phyloP scores from a whole-genome alignment of 2,888 invertebrate genomes.

The Hirtodrosophila confusa region DNA sequence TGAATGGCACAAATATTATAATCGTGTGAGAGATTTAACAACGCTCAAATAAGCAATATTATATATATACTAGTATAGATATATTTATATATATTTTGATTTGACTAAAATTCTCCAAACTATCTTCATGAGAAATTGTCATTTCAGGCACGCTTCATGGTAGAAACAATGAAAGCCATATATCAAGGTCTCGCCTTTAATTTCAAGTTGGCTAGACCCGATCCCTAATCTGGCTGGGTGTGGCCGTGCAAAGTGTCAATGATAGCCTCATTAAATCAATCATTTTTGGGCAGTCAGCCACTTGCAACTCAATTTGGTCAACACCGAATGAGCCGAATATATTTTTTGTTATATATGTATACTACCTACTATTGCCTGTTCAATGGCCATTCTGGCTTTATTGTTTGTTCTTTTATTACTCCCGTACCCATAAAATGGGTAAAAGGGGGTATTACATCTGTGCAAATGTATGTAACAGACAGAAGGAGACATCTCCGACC shows the following conservation, averaged over 20 bases:
- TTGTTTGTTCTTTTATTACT: constrained; percentile 40
- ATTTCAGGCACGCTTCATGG: constrained; percentile 12
- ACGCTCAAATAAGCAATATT: too few relatives aligned
- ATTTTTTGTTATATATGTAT: constrained; percentile 15
- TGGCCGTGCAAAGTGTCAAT: constrained; percentile 60
- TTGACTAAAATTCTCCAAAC: background rate
- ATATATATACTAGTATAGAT: too few relatives aligned
- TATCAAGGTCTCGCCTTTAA: constrained; percentile 34
- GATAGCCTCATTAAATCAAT: constrained; percentile 75
- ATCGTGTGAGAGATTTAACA: too few relatives aligned
- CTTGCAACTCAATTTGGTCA: constrained; percentile 72
- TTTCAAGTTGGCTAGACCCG: constrained; percentile 5
- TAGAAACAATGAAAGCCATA: constrained; percentile 6
- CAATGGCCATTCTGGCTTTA: constrained; percentile 47
- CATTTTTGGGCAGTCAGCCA: constrained; percentile 72
- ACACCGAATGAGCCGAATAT: constrained; percentile 21
- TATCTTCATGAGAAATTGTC: background rate
- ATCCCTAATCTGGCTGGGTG: constrained; percentile 39
- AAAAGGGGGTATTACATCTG: too few relatives aligned
- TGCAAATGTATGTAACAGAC: too few relatives aligned
- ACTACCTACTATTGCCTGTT: constrained; percentile 32
- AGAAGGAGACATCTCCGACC: too few relatives aligned
- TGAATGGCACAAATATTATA: too few relatives aligned
- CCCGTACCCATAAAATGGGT: too few relatives aligned
- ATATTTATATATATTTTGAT: too few relatives aligned